Conservation (phyloP, 35 echinoderm and acorn worm genomes). For the Antedon bifida region DNA sequence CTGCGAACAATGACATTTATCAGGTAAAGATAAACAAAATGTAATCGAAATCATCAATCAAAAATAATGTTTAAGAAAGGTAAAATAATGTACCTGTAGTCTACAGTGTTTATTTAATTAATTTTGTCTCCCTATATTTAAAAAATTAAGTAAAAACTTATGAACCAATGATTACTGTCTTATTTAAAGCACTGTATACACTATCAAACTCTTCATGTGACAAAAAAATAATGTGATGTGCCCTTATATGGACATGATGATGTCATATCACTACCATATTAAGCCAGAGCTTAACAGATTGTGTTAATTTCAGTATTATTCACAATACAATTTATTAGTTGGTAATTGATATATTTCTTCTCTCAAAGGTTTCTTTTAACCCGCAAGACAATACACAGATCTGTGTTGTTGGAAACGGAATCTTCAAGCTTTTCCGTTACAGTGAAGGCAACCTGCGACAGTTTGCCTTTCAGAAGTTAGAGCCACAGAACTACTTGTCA, state of each 20-base stretch:
- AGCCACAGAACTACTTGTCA: conserved; percentile 91
- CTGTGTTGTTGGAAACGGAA: conserved; percentile 87
- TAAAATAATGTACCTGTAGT: too few species aligned
- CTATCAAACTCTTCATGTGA: too few species aligned
- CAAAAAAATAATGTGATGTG: too few species aligned
- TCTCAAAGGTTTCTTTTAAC: conserved; percentile 82
- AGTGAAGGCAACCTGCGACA: conserved; percentile 97
- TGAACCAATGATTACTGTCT: too few species aligned
- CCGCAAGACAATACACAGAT: conserved; percentile 99
- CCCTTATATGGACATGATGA: too few species aligned
- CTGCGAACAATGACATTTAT: conserved; percentile 81
- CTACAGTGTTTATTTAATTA: too few species aligned
- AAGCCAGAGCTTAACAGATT: too few species aligned
- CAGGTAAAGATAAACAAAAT: conserved; percentile 35
- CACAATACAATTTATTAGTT: too few species aligned
- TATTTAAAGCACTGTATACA: too few species aligned
- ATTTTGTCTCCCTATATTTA: neutral
- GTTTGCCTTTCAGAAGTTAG: conserved; percentile 98
- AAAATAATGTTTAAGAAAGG: too few species aligned
- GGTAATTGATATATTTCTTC: neutral
- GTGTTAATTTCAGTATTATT: too few species aligned
- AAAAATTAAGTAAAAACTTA: neutral
- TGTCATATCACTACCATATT: too few species aligned
- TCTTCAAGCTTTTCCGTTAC: conserved; percentile 98
- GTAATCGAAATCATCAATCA: neutral